Percentiles rank a stretch among this genome's conserved stretches.
Conservation (phyloP, 2,113 vertebrate species). For the Oriolus oriolus region DNA sequence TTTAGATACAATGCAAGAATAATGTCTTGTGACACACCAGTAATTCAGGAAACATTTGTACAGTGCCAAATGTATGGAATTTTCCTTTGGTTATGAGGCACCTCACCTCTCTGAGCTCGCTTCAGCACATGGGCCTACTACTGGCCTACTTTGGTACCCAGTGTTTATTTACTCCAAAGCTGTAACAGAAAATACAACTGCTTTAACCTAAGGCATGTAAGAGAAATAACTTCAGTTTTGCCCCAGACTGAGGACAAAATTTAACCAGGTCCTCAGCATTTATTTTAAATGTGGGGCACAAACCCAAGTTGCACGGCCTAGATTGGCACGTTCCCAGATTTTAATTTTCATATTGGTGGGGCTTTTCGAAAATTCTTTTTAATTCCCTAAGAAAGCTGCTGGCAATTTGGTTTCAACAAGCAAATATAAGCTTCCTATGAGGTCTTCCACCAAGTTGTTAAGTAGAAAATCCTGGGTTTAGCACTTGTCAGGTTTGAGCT, state of each 20-base stretch:
- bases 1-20: neutral
- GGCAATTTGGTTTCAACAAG: neutral
- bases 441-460: neutral
- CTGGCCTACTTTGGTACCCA: neutral
- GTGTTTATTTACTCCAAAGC: neutral
- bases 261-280: neutral
- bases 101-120: neutral
- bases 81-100: neutral
- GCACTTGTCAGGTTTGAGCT: neutral
- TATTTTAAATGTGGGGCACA: neutral
- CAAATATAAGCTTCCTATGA: neutral
- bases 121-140: neutral
- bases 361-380: neutral
- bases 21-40: neutral
- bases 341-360: neutral
- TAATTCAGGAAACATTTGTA: neutral
- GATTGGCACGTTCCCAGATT: neutral
- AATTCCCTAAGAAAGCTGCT: neutral
- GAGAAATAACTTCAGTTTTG: neutral
- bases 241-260: neutral
- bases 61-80: neutral
- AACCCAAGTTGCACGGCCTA: too few species aligned
- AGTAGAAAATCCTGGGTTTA: neutral
- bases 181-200: neutral
- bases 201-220: neutral